Percentiles rank a stretch among this genome's conserved stretches.
Evolutionary conservation across 2,113 vertebrate species (phyloP).

Genomic region (Ornithorhynchus anatinus): DNA sequence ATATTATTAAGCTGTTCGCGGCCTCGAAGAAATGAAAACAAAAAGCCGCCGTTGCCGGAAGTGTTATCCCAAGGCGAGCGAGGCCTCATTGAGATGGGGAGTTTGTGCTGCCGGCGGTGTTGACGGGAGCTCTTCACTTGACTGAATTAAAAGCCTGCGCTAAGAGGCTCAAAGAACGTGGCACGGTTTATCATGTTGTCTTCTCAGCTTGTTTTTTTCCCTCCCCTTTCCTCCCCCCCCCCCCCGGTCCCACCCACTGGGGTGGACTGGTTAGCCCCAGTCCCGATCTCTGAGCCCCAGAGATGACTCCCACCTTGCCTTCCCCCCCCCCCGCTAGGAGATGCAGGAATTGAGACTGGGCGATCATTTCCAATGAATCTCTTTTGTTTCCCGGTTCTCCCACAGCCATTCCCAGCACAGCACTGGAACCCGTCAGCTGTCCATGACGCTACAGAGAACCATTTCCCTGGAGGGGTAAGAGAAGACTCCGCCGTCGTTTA

Average conservation of each 20-base stretch:
- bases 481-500: no score
- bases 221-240: neutral
- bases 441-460: conserved; percentile 77
- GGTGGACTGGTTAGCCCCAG: no score
- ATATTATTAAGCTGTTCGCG: conserved; percentile 43
- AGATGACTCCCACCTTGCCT: no score
- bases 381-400: conserved; percentile 32
- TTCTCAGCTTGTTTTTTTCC: neutral
- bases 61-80: conserved; percentile 58
- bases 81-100: conserved; percentile 56
- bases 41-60: conserved; percentile 35
- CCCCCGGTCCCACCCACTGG: no score
- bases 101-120: conserved; percentile 29
- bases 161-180: conserved; percentile 45
- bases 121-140: conserved; percentile 48
- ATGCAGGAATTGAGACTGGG: no score
- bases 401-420: conserved; percentile 79
- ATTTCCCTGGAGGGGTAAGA: conserved; percentile 82
- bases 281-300: no score
- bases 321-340: no score
- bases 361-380: neutral
- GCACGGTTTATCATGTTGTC: neutral
- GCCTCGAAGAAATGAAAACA: conserved; percentile 19
- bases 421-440: conserved; percentile 74
- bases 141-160: conserved; percentile 47